Evolutionary conservation across 2,113 vertebrate species (phyloP).

Genomic region (Phyllopteryx taeniolatus): DNA sequence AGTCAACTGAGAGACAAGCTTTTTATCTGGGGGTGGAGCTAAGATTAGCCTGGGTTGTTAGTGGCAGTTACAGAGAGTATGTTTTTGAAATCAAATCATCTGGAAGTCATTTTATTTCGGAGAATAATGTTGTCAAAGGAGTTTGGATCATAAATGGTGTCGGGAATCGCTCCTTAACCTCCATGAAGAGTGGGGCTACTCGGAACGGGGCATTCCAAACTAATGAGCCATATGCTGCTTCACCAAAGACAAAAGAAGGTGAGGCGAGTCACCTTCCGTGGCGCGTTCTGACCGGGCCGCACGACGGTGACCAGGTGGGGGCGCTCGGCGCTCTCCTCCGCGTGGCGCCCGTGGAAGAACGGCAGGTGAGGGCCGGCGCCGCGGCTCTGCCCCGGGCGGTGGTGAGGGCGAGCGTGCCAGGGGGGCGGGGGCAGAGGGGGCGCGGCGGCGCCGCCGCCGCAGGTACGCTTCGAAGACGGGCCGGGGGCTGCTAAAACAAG

Average conservation of each 20-base stretch:
- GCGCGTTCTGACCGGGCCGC: slow-evolving; percentile 71
- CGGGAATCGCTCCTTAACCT: too few relatives aligned
- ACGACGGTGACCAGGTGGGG: slow-evolving; percentile 89
- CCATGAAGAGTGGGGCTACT: too few relatives aligned
- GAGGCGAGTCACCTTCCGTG: slow-evolving; percentile 76
- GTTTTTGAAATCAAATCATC: too few relatives aligned
- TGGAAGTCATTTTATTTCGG: too few relatives aligned
- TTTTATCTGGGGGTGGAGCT: too few relatives aligned
- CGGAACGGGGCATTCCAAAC: too few relatives aligned
- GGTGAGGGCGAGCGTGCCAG: slow-evolving; percentile 41
- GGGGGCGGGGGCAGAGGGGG: slow-evolving; percentile 23
- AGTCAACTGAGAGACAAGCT: too few relatives aligned
- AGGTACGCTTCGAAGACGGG: slow-evolving; percentile 29
- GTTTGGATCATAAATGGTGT: too few relatives aligned
- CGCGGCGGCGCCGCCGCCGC: not conserved
- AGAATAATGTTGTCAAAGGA: too few relatives aligned
- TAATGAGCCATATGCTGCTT: not conserved
- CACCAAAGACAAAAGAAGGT: not conserved
- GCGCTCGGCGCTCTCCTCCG: slow-evolving; percentile 81
- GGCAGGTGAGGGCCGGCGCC: slow-evolving; percentile 42
- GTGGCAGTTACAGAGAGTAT: too few relatives aligned
- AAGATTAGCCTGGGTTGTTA: too few relatives aligned
- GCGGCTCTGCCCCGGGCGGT: slow-evolving; percentile 12
- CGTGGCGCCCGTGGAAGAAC: slow-evolving; percentile 72
- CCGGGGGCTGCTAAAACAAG: slow-evolving; percentile 34